Evolutionary conservation across 2,888 invertebrate genomes (phyloP).

Genomic region (Papilio protenor): DNA sequence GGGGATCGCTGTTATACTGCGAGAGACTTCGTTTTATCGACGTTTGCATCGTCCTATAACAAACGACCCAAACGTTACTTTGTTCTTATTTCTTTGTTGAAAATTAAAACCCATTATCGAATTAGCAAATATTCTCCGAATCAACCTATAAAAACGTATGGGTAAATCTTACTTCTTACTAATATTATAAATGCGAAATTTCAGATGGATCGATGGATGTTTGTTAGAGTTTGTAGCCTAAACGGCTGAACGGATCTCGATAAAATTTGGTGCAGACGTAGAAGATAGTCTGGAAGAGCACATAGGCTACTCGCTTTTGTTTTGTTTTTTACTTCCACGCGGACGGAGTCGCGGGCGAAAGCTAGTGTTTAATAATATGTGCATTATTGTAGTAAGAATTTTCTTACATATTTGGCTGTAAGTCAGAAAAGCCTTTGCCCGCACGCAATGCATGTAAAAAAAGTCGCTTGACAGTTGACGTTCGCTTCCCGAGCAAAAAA

Average conservation of each 20-base stretch:
- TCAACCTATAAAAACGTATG: background rate
- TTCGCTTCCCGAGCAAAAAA: constrained; percentile 1
- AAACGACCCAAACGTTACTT: background rate
- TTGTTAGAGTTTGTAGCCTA: no score
- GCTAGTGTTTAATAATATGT: background rate
- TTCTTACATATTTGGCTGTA: background rate
- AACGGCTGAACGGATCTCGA: no score
- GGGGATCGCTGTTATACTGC: constrained; percentile 4
- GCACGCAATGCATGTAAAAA: background rate
- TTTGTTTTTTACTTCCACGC: no score
- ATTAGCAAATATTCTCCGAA: background rate
- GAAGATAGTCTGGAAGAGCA: no score
- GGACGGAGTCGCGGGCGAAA: no score
- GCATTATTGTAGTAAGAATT: no score
- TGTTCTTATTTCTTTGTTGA: background rate
- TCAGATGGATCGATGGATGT: no score
- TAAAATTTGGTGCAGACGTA: no score
- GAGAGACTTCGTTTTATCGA: background rate
- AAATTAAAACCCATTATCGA: background rate
- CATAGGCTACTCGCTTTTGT: no score
- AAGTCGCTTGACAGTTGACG: background rate
- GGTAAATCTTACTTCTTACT: no score
- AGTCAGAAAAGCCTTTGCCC: constrained; percentile 1
- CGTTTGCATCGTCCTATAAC: background rate
- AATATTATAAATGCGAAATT: no score